These are phyloP conservation scores for Hydractinia echinata DNA, from an alignment of 30 jellyfish, hydroid and myxozoan genomes.

Conservation along the genomic window DNA sequence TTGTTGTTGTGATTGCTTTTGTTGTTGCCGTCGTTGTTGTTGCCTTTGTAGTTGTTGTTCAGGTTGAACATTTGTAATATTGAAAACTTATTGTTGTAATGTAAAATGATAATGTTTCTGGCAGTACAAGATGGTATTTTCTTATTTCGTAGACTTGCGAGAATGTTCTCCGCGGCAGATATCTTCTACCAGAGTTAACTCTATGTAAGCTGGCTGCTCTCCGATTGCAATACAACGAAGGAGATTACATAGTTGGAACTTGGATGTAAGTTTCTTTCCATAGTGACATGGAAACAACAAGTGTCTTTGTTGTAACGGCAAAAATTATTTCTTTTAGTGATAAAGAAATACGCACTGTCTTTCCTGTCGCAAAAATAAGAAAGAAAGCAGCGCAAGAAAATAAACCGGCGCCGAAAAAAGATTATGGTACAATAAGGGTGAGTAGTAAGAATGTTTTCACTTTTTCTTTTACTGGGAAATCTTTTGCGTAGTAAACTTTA, in stretches of 20 bases:
- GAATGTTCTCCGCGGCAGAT: slow-evolving; percentile 91
- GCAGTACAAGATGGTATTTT: not conserved
- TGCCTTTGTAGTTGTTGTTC: too few relatives aligned
- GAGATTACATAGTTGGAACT: slow-evolving; percentile 78
- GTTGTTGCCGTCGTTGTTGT: too few relatives aligned
- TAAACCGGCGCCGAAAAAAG: slow-evolving; percentile 27
- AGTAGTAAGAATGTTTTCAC: not conserved
- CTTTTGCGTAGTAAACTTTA: too few relatives aligned
- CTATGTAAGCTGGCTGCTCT: slow-evolving; percentile 89
- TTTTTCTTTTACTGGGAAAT: not conserved
- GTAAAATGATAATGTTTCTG: too few relatives aligned
- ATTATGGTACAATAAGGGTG: slow-evolving; percentile 32
- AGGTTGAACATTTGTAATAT: too few relatives aligned
- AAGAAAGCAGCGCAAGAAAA: slow-evolving; percentile 39
- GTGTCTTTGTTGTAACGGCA: slow-evolving; percentile 82
- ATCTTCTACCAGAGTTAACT: slow-evolving; percentile 88
- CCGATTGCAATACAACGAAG: slow-evolving; percentile 88
- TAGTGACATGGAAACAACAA: slow-evolving; percentile 79
- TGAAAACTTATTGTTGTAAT: too few relatives aligned
- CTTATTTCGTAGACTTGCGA: slow-evolving; percentile 77
- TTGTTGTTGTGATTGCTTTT: too few relatives aligned
- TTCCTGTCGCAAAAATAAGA: slow-evolving; percentile 74
- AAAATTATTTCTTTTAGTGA: slow-evolving; percentile 28
- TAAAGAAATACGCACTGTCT: slow-evolving; percentile 84
- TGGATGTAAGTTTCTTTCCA: slow-evolving; percentile 72